Evolutionary conservation across 35 echinoderm and acorn worm genomes (phyloP).

Genomic region (Ophiothrix spiculata): DNA sequence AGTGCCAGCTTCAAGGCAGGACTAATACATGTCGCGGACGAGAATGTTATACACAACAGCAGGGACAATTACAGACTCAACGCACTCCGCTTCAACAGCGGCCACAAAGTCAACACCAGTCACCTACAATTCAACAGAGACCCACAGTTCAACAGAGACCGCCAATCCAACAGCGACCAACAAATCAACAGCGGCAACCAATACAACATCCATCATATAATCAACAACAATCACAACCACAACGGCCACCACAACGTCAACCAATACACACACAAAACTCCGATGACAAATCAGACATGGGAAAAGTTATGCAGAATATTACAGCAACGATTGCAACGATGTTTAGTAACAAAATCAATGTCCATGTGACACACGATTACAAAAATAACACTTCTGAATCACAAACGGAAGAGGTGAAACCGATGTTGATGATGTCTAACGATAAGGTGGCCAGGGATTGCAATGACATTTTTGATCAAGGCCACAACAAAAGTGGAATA

Average conservation of each 20-base stretch:
- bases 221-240: not conserved
- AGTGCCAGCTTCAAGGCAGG: not conserved
- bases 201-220: not conserved
- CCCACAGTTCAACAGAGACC: not conserved
- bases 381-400: not conserved
- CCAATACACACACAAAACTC: not conserved
- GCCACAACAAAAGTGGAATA: not conserved
- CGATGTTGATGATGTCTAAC: not conserved
- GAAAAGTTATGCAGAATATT: not conserved
- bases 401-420: not conserved
- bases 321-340: not conserved
- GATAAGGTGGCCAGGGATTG: not conserved
- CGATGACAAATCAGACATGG: not conserved
- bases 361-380: not conserved
- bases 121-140: not conserved
- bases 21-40: not conserved
- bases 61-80: not conserved
- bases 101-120: not conserved
- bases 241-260: not conserved
- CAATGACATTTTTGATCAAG: not conserved
- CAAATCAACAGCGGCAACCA: not conserved
- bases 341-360: not conserved
- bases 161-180: no score
- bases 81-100: not conserved
- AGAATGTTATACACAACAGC: not conserved